Conservation (phyloP, 2,113 vertebrate genomes). For the Maylandia zebra region DNA sequence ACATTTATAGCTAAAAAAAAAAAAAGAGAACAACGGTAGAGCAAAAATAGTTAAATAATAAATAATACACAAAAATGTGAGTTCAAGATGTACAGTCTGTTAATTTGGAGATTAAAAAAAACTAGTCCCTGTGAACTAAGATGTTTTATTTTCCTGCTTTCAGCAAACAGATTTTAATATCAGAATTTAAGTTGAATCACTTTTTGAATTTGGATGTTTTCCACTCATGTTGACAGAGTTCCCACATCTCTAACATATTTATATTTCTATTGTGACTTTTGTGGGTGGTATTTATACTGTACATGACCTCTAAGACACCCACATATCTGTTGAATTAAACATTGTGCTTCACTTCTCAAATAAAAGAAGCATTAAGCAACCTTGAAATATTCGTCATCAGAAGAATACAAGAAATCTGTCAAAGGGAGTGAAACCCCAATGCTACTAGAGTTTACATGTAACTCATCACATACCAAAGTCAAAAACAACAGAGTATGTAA, state of each 20-base stretch:
- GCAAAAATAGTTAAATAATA: background rate
- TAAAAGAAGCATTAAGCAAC: background rate
- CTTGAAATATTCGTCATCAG: background rate
- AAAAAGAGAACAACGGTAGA: background rate
- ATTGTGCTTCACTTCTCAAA: background rate
- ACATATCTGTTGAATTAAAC: slow-evolving; percentile 34
- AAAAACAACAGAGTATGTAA: background rate
- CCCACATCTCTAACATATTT: background rate
- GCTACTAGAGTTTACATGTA: background rate
- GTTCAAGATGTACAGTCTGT: background rate
- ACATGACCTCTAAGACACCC: slow-evolving; percentile 12
- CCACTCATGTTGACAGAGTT: background rate
- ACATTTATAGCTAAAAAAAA: background rate
- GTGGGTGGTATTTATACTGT: slow-evolving; percentile 14
- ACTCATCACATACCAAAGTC: background rate
- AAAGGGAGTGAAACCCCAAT: background rate
- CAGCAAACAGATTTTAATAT: background rate
- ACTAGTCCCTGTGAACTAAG: background rate
- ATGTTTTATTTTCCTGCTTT: background rate
- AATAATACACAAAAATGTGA: background rate
- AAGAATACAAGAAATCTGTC: background rate
- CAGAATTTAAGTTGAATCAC: background rate
- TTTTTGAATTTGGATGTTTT: background rate
- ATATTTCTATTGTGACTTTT: background rate
- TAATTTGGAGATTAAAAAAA: background rate